Base-by-base conservation (phyloP, 2,888 invertebrate species). In the Brachylomia viminalis region DNA sequence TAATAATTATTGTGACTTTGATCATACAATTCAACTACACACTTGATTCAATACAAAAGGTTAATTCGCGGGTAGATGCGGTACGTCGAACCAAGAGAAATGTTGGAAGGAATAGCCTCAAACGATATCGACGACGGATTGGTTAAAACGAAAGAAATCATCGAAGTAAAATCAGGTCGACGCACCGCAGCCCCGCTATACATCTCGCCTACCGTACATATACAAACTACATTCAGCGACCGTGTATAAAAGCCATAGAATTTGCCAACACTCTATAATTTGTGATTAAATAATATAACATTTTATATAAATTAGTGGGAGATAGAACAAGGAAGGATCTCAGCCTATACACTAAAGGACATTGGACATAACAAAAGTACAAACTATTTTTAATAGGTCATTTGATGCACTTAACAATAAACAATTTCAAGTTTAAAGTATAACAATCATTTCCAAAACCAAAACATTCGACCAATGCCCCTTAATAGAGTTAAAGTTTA, bases 1-100 rank as follows among this genome's bases (percentile, higher is more conserved):
- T 94, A 92, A 82, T 94, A 93, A 94, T 95, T 95, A 95, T 96
- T 95, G 95, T 95, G 95, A 93, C 90, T 92, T 38, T 92, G 88
- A 91, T 93, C 95, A 93, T 95, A 95, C 94, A 94, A 92, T 92
- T 93, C 89, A 89, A 91, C 95, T 95, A 95, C 94, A 94, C 94
- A 94, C 92, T 93, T 93, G 92, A 94, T 90, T 94, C 92, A 88
- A 92, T 95, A 95, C 93, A 95, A 95, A 95, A 95, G 87, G 87
- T 87, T 84, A 90, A 87, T 85, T 91, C 92, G 91, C 91, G 87
- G 89, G 80, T 79, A 82, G 92, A 92, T 93, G 94, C 94, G 93
- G 92, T 89, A 92, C 91, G 91, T 87, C 89, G 91, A 87, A 86
- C 87, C 56, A 75, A 86, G 72, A 76, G 69, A 59, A 80, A 75